A percentile compares a stretch with the other conserved stretches of the same genome.
Conservation (phyloP, 2,888 invertebrate genomes). For the Chesias legatella region DNA sequence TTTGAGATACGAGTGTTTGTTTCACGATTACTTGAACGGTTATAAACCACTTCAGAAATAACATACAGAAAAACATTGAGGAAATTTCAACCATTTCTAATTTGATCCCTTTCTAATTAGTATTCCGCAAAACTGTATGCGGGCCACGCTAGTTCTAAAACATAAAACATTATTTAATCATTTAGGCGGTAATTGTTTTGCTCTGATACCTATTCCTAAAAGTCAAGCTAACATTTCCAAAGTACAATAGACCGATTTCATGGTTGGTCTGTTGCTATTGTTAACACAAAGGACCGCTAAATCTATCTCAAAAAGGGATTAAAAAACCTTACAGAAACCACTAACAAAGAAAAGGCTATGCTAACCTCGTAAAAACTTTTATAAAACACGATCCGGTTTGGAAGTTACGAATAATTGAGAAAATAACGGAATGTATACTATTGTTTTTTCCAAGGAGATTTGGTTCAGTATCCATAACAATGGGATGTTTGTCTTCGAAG, state of each 20-base stretch:
- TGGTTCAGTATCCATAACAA: too few relatives aligned
- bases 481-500: too few relatives aligned
- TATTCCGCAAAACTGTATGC: too few relatives aligned
- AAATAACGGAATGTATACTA: too few relatives aligned
- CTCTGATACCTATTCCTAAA: not conserved
- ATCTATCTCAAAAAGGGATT: conserved; percentile 14
- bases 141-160: too few relatives aligned
- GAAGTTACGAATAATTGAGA: not conserved
- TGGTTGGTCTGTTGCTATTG: conserved; percentile 20
- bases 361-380: conserved; percentile 7
- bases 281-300: conserved; percentile 23
- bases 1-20: conserved; percentile 10
- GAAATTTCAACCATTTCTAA: not conserved
- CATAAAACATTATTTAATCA: too few relatives aligned
- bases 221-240: conserved; percentile 14
- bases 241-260: conserved; percentile 24
- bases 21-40: conserved; percentile 9
- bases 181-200: not conserved
- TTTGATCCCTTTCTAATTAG: too few relatives aligned
- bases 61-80: not conserved
- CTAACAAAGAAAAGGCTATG: conserved; percentile 13
- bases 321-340: conserved; percentile 12
- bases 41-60: not conserved
- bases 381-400: conserved; percentile 1
- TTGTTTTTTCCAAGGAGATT: too few relatives aligned